Evolutionary conservation across 2,797 vertebrate species (phyloP), one percentile per base, ranked within the genome.

Genomic region (Gallinago nigripennis): DNA sequence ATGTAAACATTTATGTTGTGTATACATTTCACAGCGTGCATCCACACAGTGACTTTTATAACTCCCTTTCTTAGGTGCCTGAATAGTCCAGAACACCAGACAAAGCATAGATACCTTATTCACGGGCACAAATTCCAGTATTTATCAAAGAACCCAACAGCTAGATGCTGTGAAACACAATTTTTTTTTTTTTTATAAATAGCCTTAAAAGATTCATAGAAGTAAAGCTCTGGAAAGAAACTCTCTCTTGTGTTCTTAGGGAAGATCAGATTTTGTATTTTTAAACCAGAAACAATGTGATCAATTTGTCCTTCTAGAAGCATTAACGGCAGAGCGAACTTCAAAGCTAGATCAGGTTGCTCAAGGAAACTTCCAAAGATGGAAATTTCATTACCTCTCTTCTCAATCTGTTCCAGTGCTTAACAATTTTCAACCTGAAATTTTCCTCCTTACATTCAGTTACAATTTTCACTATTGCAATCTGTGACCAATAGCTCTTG

Each of bases 201-300:
- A 72, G 17, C 25, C 12, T 73, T 80, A 75, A 90, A 66, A 51
- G 7, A 64, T 60, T 90, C n/a, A 51, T 25, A 58, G 45, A 75
- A 71, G 11, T 61, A 16, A 88, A 75, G 48, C 15, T 71, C 33
- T 86, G 28, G 20, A 83, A 86, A 56, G 25, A 70, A 76, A 8
- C 23, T 92, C 2, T 57, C 57, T 85, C 58, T 48, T 43, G 11
- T 84, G 35, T 35, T 86, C 6, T 19, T 33, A 41, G 21, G 16
- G 48, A 88, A 92, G 28, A 78, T 11, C 7, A 71, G 63, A 53
- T 79, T 57, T 87, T 53, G 30, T n/a, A 24, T 91, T 92, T 86
- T 87, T 79, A 46, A 85, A 69, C 9, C 8, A 50, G 84, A 95
- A 75, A 1, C 8, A 45, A 33, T 70, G 16, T 73, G 48, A 70